Percentiles rank a stretch among this genome's conserved stretches.
phyloP scores from a whole-genome alignment of 2,888 invertebrate genomes.

The Tenthredo livida region DNA sequence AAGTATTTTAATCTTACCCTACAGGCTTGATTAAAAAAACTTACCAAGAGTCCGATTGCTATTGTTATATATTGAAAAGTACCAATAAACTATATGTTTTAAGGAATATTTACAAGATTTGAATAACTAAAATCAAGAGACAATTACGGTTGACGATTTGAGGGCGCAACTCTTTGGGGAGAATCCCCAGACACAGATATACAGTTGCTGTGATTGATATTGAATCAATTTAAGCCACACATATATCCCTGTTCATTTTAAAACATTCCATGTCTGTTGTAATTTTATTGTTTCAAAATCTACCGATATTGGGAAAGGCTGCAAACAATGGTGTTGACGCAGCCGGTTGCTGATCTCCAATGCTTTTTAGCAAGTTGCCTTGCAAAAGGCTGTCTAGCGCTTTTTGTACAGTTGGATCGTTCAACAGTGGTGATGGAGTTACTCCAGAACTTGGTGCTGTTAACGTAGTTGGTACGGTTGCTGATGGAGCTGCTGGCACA shows the following conservation, averaged over 20 bases:
- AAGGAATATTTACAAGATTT: slow-evolving; percentile 9
- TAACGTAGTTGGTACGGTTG: slow-evolving; percentile 66
- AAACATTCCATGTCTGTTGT: background rate
- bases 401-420: slow-evolving; percentile 89
- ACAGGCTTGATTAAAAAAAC: slow-evolving; percentile 18
- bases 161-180: background rate
- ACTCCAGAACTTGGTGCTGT: slow-evolving; percentile 74
- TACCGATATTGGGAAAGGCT: slow-evolving; percentile 75
- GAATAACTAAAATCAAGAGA: background rate
- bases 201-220: background rate
- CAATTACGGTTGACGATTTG: background rate
- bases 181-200: background rate
- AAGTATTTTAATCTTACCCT: background rate
- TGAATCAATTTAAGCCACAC: background rate
- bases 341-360: slow-evolving; percentile 74
- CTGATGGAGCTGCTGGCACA: slow-evolving; percentile 72
- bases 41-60: slow-evolving; percentile 1
- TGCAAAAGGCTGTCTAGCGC: slow-evolving; percentile 86
- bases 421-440: slow-evolving; percentile 82
- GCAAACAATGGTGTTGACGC: slow-evolving; percentile 73
- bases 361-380: slow-evolving; percentile 81
- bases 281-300: slow-evolving; percentile 66
- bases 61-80: slow-evolving; percentile 8
- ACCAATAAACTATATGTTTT: background rate
- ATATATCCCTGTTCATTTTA: background rate